Base-by-base conservation (phyloP, 53 echinoderm and acorn worm genomes). In the Astropecten irregularis region DNA sequence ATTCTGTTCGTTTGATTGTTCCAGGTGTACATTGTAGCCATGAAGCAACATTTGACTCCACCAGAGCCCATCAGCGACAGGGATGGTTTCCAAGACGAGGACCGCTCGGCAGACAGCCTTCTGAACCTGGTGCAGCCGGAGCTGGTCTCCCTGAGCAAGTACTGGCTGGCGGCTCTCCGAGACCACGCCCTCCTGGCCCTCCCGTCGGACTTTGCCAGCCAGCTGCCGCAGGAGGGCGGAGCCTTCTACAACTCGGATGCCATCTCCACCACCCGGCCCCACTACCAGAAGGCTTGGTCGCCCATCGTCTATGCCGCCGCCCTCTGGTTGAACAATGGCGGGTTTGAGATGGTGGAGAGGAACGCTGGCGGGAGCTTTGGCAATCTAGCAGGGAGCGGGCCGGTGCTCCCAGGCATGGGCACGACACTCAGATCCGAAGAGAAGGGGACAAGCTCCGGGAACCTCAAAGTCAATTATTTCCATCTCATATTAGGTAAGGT, bases 221-320 rank as follows among this genome's bases (percentile, higher is more conserved):
- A 99, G 92, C 71, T 99, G 6, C 99, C 99, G 27, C 69, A 90
- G 15, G 92, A 90, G 2, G 99, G 99, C 18, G 99, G 99, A 31
- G 94, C 99, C 42, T 99, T 99, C 82, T 99, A 99, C 65, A 99
- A 92, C 71, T 73, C 99, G 31, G 99, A 99, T 37, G 94, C 99
- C 34, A 99, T 94, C 35, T 74, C 92, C 56, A 94, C 94, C 60
- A 92, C 94, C 59, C 82, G 92, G 49, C 90, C 92, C 10, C 99
- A 99, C 83, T 99, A 99, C 90, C 91, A 91, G 88, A 92, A 84
- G 87, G 92, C 99, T 0, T 99, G 94, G 94, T 90, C 99, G 5
- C 99, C 99, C 35, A 99, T 99, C 32, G 90, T 99, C 37, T 95
- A 87, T 35, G 99, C 99, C 2, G 90, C 99, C 6, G 77, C 99